Percentiles rank a stretch among this genome's conserved stretches.
Evolutionary conservation across 23 tunicate species (phyloP).

Genomic region (Corella eumyota): DNA sequence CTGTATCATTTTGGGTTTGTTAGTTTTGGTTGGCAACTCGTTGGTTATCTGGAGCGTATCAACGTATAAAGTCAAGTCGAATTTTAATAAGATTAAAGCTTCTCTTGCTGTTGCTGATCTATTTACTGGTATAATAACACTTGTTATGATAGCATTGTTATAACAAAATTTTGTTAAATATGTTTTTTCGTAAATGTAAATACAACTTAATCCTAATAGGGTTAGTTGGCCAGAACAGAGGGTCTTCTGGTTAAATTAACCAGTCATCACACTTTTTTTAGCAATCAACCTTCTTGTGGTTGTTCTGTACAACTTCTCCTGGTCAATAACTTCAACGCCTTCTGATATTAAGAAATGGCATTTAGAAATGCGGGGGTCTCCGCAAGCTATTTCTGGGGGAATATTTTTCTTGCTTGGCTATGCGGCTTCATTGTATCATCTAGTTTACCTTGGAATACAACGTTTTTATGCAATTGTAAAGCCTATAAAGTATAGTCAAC

Average conservation of each 20-base stretch:
- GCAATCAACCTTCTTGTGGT: conserved; percentile 2
- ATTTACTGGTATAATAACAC: background rate
- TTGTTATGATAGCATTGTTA: background rate
- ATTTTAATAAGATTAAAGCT: background rate
- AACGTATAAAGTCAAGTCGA: background rate
- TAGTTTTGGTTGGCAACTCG: background rate
- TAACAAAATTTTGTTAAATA: background rate
- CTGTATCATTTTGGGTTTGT: background rate
- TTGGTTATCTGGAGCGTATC: conserved; percentile 1
- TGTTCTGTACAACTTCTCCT: conserved; percentile 3
- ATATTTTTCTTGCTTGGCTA: background rate
- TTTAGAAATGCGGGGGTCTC: background rate
- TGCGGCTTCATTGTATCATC: background rate
- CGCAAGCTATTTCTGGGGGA: background rate
- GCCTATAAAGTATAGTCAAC: conserved; percentile 1
- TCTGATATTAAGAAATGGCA: background rate
- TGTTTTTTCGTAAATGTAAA: background rate
- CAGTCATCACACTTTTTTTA: background rate
- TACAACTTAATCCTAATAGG: background rate
- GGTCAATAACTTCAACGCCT: conserved; percentile 2
- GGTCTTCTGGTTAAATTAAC: background rate
- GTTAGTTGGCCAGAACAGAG: background rate
- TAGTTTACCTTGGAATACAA: background rate
- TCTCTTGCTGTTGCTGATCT: background rate
- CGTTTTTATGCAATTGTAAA: background rate